Evolutionary conservation across 2,888 invertebrate species (phyloP).

Genomic region (Leucozona laternaria): DNA sequence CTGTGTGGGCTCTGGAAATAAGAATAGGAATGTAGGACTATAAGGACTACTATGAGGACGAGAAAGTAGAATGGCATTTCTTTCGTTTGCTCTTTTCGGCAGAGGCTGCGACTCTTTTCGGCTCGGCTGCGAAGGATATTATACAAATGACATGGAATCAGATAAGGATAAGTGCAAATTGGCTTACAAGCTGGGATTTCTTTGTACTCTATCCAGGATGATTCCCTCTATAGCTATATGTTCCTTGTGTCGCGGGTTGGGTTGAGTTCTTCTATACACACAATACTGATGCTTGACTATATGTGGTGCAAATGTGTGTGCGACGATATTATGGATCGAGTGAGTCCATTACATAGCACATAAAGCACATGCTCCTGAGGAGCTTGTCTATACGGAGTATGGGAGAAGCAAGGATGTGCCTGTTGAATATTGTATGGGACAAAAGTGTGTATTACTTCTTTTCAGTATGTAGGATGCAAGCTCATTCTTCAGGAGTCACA

Average conservation of each 20-base stretch:
- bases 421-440: conserved; percentile 77
- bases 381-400: conserved; percentile 4
- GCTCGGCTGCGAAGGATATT: conserved; percentile 79
- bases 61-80: conserved; percentile 36
- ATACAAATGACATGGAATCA: conserved; percentile 84
- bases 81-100: conserved; percentile 23
- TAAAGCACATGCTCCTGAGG: conserved; percentile 61
- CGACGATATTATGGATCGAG: conserved; percentile 68
- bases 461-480: conserved; percentile 53
- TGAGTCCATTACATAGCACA: conserved; percentile 73
- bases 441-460: conserved; percentile 71
- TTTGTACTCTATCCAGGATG: conserved; percentile 73
- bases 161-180: conserved; percentile 84
- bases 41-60: conserved; percentile 13
- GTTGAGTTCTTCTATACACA: conserved; percentile 40
- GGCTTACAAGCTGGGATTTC: conserved; percentile 84
- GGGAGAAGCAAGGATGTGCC: conserved; percentile 68
- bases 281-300: conserved; percentile 56
- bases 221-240: conserved; percentile 45
- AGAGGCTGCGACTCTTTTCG: conserved; percentile 31
- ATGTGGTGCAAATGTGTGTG: conserved; percentile 74
- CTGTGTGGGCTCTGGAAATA: conserved; percentile 9
- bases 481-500: conserved; percentile 56
- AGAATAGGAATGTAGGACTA: conserved; percentile 18
- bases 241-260: conserved; percentile 34